Base-by-base conservation (phyloP, 2,888 invertebrate species). In the Andrena trimmerana region DNA sequence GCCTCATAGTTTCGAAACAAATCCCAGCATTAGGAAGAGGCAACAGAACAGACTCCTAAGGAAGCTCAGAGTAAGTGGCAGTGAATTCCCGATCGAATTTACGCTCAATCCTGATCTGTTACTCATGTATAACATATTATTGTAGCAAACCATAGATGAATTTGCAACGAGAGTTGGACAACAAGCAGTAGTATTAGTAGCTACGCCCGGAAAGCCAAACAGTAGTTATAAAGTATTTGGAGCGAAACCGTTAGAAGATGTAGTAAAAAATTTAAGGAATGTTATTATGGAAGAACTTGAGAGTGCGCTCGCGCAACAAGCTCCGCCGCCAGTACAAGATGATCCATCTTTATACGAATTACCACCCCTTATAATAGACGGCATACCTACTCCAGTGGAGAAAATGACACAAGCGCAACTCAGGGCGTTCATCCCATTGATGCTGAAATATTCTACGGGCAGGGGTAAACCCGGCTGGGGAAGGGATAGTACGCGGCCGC, bases 331-430 rank as follows among this genome's bases (percentile, higher is more conserved):
- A 90, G 96, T 96, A 62, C 97, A 96, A 92, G 99, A 99, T 92
- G 99, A 98, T 95, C 98, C 99, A 4, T 97, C 98, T 86, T 95
- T 99, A 77, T 99, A 99, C 94, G 99, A 99, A 95, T 95, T 99
- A 94, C 99, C 99, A 84, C 98, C 99, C 63, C 96, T 99, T 87
- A 98, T 99, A 91, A 98, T 99, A 92, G 99, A 99, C 95, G 99
- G 99, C 85, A 99, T 99, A 94, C 99, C 99, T 85, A 99, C 99
- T 81, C 99, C 99, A 20, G 99, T 99, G 0, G 99, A 99, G 95
- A 99, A 99, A 96, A 99, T 99, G 99, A 99, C 99, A 57, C 99
- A 99, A 95, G 99, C 99, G 73, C 99, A 99, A 95, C 95, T 99
- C 81, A 95, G 99, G 91, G 99, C 99, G 79, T 99, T 99, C 94